Conservation (phyloP, 2,113 vertebrate species). For the Calyptomena viridis region DNA sequence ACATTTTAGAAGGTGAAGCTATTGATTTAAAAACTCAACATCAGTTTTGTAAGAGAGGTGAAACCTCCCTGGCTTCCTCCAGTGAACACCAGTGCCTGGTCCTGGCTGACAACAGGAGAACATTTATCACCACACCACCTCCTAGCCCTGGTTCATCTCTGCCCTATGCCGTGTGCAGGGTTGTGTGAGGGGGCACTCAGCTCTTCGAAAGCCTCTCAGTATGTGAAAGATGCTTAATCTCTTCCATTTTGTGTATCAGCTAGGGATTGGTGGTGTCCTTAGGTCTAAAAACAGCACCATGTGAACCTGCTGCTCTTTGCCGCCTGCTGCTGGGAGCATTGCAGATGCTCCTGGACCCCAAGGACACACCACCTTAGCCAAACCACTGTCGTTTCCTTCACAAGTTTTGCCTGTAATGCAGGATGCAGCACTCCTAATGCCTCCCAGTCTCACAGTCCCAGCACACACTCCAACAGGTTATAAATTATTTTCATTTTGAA, state of each 20-base stretch:
- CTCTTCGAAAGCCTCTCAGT: not conserved
- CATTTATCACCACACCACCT: accelerated
- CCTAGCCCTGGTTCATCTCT: not conserved
- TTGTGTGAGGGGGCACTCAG: not conserved
- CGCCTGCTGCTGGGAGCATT: not conserved
- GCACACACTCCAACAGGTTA: not conserved
- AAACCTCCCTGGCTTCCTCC: not conserved
- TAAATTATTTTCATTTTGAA: not conserved
- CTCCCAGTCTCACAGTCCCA: not conserved
- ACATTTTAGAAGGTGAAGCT: conserved; percentile 63
- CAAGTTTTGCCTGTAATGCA: not conserved
- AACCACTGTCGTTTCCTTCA: not conserved
- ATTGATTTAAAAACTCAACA: conserved; percentile 61
- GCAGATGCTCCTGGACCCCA: not conserved
- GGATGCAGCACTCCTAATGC: not conserved
- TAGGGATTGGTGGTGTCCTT: not conserved
- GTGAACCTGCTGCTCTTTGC: not conserved
- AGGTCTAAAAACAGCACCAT: not conserved
- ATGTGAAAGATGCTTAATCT: not conserved
- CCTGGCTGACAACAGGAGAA: not conserved
- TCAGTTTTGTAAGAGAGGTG: conserved; percentile 27
- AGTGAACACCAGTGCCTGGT: not conserved
- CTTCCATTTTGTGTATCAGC: not conserved
- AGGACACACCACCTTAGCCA: not conserved
- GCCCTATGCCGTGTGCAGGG: not conserved